Percentiles rank a stretch among this genome's conserved stretches.
Conservation (phyloP, 2,797 vertebrate species). For the Gallinago nigripennis region DNA sequence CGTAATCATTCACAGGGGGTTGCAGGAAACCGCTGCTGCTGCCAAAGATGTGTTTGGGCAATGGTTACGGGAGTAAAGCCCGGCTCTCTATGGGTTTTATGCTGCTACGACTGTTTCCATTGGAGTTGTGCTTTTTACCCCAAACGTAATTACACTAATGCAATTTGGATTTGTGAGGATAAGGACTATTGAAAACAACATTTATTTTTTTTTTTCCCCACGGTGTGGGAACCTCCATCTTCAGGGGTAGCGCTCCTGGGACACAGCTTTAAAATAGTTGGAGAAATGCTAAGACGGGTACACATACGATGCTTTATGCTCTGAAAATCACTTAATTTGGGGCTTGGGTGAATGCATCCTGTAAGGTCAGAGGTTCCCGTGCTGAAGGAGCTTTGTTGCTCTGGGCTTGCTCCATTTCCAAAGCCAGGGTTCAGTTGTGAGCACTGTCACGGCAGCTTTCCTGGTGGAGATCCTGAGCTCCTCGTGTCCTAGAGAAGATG, state of each 20-base stretch:
- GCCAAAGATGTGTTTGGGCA: background rate
- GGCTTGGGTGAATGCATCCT: background rate
- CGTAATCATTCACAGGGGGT: background rate
- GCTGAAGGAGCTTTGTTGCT: background rate
- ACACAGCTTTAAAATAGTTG: background rate
- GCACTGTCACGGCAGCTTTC: too few species aligned
- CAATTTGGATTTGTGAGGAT: background rate
- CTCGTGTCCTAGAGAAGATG: background rate
- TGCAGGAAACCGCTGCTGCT: background rate
- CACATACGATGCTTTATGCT: background rate
- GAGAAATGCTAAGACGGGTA: too few species aligned
- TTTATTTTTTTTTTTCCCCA: too few species aligned
- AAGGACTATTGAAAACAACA: fast-evolving
- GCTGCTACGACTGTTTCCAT: fast-evolving
- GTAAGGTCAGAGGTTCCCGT: background rate
- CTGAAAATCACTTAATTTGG: background rate
- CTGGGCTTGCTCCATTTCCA: too few species aligned
- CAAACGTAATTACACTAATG: background rate
- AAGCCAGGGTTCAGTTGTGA: background rate
- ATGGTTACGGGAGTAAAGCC: background rate
- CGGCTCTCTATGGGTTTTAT: background rate
- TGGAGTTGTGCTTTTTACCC: background rate
- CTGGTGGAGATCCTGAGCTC: background rate
- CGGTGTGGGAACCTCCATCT: fast-evolving
- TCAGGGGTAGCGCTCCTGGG: background rate